Conservation (phyloP, 2,888 invertebrate genomes). For the Phorcus lineatus region DNA sequence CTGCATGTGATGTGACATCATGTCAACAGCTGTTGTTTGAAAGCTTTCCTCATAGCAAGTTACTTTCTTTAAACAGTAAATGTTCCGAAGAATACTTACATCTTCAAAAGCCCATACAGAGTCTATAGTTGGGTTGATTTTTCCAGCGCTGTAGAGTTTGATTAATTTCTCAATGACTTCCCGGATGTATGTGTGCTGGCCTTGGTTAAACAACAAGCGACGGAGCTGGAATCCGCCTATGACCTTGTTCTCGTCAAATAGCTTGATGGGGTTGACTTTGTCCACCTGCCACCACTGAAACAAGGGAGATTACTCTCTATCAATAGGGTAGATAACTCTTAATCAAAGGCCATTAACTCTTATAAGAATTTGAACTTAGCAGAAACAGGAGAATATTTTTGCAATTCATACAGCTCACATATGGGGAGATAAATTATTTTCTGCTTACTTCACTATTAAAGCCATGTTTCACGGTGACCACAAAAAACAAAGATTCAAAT, state of each 20-base stretch:
- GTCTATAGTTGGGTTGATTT: slow-evolving; percentile 88
- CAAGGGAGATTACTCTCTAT: slow-evolving; percentile 29
- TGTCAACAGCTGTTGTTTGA: no score
- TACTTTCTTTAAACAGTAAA: no score
- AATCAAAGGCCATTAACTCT: no score
- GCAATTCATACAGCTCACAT: no score
- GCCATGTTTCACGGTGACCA: no score
- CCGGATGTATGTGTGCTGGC: slow-evolving; percentile 80
- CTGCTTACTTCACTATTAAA: no score
- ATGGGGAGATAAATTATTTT: no score
- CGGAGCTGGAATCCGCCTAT: slow-evolving; percentile 89
- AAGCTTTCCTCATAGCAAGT: no score
- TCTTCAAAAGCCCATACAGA: slow-evolving; percentile 92
- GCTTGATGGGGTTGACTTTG: slow-evolving; percentile 90
- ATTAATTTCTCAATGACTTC: slow-evolving; percentile 85
- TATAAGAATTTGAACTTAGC: no score
- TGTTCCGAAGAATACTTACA: slow-evolving; percentile 77
- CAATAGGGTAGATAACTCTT: background rate
- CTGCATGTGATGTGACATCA: no score
- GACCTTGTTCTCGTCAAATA: slow-evolving; percentile 92
- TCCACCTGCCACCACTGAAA: slow-evolving; percentile 91
- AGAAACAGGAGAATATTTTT: background rate
- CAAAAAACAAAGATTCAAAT: no score
- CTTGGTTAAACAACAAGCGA: slow-evolving; percentile 85
- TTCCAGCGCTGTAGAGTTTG: slow-evolving; percentile 85